These are phyloP conservation scores for Reticulitermes speratus DNA, from an alignment of 1,140 invertebrate species.

Conservation along the genomic window DNA sequence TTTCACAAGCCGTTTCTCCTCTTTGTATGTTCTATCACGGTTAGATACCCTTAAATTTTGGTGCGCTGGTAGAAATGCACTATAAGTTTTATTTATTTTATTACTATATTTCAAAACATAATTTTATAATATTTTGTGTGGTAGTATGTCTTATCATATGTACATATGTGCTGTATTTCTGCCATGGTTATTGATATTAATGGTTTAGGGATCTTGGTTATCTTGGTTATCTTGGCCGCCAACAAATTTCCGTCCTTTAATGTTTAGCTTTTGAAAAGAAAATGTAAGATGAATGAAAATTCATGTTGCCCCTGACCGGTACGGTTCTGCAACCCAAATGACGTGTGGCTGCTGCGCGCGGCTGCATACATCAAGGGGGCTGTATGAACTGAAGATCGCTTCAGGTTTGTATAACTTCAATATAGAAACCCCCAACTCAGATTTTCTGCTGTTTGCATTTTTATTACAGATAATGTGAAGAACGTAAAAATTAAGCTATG, in stretches of 20 bases:
- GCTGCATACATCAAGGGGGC: slow-evolving; percentile 23
- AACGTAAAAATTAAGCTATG: too few species aligned
- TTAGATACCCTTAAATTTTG: slow-evolving; percentile 13
- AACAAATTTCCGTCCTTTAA: slow-evolving; percentile 22
- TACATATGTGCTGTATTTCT: background rate
- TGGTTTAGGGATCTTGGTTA: background rate
- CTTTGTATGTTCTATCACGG: background rate
- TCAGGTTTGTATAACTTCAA: slow-evolving; percentile 12
- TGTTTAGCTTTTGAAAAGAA: slow-evolving; percentile 23
- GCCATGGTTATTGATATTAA: slow-evolving; percentile 7
- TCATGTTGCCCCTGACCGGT: slow-evolving; percentile 30
- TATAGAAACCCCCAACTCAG: background rate
- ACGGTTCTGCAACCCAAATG: slow-evolving; percentile 26
- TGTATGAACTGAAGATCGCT: background rate
- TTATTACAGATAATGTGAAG: too few species aligned
- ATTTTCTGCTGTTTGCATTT: background rate
- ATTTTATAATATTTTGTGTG: too few species aligned
- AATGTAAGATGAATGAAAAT: slow-evolving; percentile 26
- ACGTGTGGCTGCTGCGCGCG: slow-evolving; percentile 22
- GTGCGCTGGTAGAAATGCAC: background rate
- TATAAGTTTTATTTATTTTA: too few species aligned
- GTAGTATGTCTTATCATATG: background rate
- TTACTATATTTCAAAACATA: too few species aligned
- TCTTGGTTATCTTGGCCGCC: background rate
- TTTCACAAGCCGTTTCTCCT: too few species aligned